A percentile compares a stretch with the other conserved stretches of the same genome.
Conservation (phyloP, 2,888 invertebrate species). For the Tenthredo scrophulariae region DNA sequence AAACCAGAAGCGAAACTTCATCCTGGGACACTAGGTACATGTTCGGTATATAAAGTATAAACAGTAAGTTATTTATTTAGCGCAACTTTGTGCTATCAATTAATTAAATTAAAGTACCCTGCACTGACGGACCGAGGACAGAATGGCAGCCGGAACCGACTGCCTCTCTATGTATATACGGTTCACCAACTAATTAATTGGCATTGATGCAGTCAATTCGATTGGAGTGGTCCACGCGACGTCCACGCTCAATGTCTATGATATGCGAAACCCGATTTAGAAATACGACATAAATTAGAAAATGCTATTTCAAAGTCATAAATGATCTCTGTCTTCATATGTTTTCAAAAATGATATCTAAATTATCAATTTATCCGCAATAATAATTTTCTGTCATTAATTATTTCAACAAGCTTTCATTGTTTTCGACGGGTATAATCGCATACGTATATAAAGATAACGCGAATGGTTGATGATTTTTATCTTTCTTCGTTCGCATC, state of each 20-base stretch:
- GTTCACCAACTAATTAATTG: slow-evolving; percentile 71
- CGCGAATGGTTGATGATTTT: not conserved
- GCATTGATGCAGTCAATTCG: slow-evolving; percentile 70
- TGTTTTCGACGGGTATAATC: not conserved
- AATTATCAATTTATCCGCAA: not conserved
- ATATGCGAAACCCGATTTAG: not conserved
- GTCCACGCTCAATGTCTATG: slow-evolving; percentile 14
- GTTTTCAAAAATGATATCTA: no score
- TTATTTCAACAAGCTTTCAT: not conserved
- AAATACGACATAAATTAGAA: not conserved
- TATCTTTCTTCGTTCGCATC: not conserved
- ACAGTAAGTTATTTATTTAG: slow-evolving; percentile 38
- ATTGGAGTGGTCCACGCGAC: slow-evolving; percentile 61
- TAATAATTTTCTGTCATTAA: not conserved
- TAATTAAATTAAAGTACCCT: slow-evolving; percentile 45
- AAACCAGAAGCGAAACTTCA: not conserved
- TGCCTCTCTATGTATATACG: slow-evolving; percentile 26
- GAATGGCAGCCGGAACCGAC: not conserved
- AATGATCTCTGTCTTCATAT: not conserved
- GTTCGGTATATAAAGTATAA: not conserved
- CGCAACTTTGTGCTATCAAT: slow-evolving; percentile 43
- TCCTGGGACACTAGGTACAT: not conserved
- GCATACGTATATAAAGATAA: not conserved
- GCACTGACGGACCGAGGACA: slow-evolving; percentile 32
- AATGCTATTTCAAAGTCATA: not conserved